Evolutionary conservation across 2,797 vertebrate species (phyloP).

Genomic region (Apogon talboti): DNA sequence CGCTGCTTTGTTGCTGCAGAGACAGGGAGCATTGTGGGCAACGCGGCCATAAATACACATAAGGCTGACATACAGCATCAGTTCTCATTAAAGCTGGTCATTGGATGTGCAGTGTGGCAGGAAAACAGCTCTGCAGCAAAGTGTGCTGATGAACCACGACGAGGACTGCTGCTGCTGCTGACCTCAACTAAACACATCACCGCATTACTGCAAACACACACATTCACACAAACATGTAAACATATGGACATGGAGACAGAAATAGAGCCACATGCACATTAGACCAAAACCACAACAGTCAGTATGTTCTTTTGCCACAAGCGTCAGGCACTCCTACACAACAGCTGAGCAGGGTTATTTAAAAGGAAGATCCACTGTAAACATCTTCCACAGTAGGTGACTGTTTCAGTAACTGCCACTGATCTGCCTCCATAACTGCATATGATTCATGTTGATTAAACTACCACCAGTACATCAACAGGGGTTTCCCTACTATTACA

Average conservation of each 20-base stretch:
- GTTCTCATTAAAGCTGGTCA: constrained; percentile 62
- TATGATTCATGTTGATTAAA: too few relatives aligned
- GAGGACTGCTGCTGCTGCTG: constrained; percentile 43
- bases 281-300: constrained; percentile 1
- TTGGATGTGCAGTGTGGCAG: constrained; percentile 44
- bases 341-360: constrained; percentile 55
- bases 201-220: constrained; percentile 4
- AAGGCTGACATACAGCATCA: constrained; percentile 56
- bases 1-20: constrained; percentile 41
- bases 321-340: constrained; percentile 50
- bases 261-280: constrained; percentile 1
- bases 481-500: too few relatives aligned
- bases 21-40: constrained; percentile 44
- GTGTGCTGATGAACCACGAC: constrained; percentile 58
- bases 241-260: constrained; percentile 2
- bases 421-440: too few relatives aligned
- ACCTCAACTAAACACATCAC: constrained; percentile 45
- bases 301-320: constrained; percentile 3
- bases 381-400: too few relatives aligned
- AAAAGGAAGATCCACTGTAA: constrained; percentile 34
- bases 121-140: constrained; percentile 52
- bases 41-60: constrained; percentile 41
- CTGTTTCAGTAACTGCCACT: too few relatives aligned
- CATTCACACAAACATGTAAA: constrained; percentile 12
- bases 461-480: too few relatives aligned